These are phyloP conservation scores for Eupithecia centaureata DNA, from an alignment of 2,888 invertebrate genomes.

Conservation along the genomic window DNA sequence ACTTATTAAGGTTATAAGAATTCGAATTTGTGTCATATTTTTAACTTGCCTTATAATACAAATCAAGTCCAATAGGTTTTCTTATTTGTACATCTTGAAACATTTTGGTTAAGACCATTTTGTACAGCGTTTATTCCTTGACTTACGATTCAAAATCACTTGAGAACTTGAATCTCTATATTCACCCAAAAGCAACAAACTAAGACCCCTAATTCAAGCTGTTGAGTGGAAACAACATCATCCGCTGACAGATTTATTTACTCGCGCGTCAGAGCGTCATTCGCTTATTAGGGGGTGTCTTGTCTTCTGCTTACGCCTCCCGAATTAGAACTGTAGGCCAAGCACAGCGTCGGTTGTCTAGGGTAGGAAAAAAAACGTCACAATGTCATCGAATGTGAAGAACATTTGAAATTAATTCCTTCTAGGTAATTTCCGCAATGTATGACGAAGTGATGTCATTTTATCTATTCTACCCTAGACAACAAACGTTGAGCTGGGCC, in stretches of 20 bases:
- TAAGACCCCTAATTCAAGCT: conserved; percentile 26
- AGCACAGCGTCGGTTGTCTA: no score
- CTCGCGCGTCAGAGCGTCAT: conserved; percentile 25
- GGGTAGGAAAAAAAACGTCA: no score
- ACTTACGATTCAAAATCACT: background rate
- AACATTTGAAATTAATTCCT: no score
- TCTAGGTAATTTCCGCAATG: no score
- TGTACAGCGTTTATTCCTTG: background rate
- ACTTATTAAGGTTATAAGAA: background rate
- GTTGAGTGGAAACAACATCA: conserved; percentile 28
- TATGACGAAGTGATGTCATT: no score
- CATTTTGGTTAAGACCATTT: background rate
- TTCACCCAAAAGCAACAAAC: conserved; percentile 15
- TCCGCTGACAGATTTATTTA: conserved; percentile 34
- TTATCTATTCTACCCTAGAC: no score
- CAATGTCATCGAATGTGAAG: no score
- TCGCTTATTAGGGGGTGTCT: conserved; percentile 26
- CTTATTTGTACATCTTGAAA: background rate
- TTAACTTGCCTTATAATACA: background rate
- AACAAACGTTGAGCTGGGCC: no score
- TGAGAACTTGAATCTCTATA: conserved; percentile 15
- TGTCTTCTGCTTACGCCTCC: conserved; percentile 7
- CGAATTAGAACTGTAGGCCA: conserved; percentile 13
- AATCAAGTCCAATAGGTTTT: background rate
- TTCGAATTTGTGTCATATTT: background rate